Percentiles rank a stretch among this genome's conserved stretches.
Evolutionary conservation across 2,888 invertebrate species (phyloP).

Genomic region (Aplocera efformata): DNA sequence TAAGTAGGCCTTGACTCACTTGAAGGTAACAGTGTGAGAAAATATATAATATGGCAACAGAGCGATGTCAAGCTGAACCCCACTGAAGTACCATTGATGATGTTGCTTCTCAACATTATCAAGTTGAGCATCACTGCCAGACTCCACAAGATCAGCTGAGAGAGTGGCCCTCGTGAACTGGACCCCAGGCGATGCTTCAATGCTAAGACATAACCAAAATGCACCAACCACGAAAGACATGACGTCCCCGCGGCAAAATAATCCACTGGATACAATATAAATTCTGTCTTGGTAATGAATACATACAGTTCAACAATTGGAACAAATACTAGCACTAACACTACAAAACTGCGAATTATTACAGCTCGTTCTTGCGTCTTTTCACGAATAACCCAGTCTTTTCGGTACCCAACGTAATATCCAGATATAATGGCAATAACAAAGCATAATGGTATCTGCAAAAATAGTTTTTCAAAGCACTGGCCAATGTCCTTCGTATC

Average conservation of each 20-base stretch:
- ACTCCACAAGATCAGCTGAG: slow-evolving; percentile 85
- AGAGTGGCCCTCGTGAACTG: slow-evolving; percentile 87
- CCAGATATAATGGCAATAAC: slow-evolving; percentile 89
- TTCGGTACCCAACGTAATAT: slow-evolving; percentile 87
- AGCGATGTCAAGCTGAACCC: slow-evolving; percentile 82
- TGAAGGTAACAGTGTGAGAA: slow-evolving; percentile 85
- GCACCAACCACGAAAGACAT: slow-evolving; percentile 89
- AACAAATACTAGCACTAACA: slow-evolving; percentile 82
- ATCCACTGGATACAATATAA: slow-evolving; percentile 82
- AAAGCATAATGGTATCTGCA: slow-evolving; percentile 87
- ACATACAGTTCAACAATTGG: slow-evolving; percentile 86
- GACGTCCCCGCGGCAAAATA: slow-evolving; percentile 86
- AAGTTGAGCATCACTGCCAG: slow-evolving; percentile 83
- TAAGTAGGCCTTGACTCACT: slow-evolving; percentile 70
- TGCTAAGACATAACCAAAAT: slow-evolving; percentile 87
- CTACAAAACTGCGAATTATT: slow-evolving; percentile 82
- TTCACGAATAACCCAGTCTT: slow-evolving; percentile 82
- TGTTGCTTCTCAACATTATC: slow-evolving; percentile 84
- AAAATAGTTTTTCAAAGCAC: slow-evolving; percentile 91
- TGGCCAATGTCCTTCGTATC: slow-evolving; percentile 87
- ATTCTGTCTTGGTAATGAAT: slow-evolving; percentile 73
- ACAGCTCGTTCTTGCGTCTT: slow-evolving; percentile 82
- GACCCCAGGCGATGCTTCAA: slow-evolving; percentile 82
- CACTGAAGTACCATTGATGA: slow-evolving; percentile 70
- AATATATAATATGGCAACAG: slow-evolving; percentile 84